Base-by-base conservation (phyloP, 1,140 invertebrate genomes). In the Bombus fervidus region DNA sequence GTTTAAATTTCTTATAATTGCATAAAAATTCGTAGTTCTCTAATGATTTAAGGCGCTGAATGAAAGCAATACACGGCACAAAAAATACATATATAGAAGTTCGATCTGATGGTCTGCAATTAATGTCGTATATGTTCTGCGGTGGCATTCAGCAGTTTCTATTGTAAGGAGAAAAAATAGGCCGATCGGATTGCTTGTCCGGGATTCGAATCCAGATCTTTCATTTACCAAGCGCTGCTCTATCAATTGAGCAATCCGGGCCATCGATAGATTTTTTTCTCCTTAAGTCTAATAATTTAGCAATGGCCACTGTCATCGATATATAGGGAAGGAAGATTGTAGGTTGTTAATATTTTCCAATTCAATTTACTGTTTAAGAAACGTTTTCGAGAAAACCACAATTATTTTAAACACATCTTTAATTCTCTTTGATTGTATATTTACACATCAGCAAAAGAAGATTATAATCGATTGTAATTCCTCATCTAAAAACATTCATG, bases 141-240 rank as follows among this genome's bases (percentile, higher is more conserved):
- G 53, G 25, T 37, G 41, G 64, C 25, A 69, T 80, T 80, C 78
- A 81, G 9, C 15, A 53, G 22, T 74, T 6, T 53, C 34, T 15
- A 59, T 62, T 62, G 69, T 73, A 43, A n/a, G 41, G 53, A 31
- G 68, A 37, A 73, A 81, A 81, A 74, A 81, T 74, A 41, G 39
- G 69, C 37, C 69, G 53, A 81, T 81, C 80, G 39, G 53, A 62
- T 73, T 59, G n/a, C 80, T 69, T 43, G 78, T 53, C 31, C n/a
- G 41, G 18, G 78, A 68, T 53, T 80, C 69, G 69, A 81, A 43
- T 39, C 69, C 69, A 73, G 80, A 81, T 43, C 69, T 81, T 81
- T 31, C 53, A 81, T 74, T 81, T 73, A 41, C 22, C 3, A 37
- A n/a, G 1, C 28, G 37, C 47, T 62, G 69, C 47, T 81, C 37